Base-by-base conservation (phyloP, 2,113 vertebrate genomes). In the Upupa epops region DNA sequence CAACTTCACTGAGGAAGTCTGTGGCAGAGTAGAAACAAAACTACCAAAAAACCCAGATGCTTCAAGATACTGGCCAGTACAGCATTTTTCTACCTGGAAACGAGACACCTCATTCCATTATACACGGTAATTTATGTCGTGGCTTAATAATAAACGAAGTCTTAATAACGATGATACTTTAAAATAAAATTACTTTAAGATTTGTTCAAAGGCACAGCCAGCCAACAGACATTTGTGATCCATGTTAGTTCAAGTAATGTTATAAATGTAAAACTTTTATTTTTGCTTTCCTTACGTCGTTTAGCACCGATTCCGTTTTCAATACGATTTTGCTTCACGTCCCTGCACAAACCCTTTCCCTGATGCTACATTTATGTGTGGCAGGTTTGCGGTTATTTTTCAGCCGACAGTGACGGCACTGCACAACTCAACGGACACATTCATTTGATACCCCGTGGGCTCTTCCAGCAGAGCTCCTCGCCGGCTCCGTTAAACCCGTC, bases 251-350 rank as follows among this genome's bases (percentile, higher is more conserved):
- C 51, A 54, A 61, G 21, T 54, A 75, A 68, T 14, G 34, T 45
- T 51, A 49, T 7, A 45, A n/a, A 42, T 32, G 6, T 11, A 73
- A 66, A 2, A 42, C 19, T 58, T 84, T 64, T 29, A 5, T 19
- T 82, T 66, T 73, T 32, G 5, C 11, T 77, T 68, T 60, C 25
- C 25, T 71, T 28, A 31, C 0, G 9, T 24, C 60, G 73, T 28
- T 86, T 81, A 49, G 83, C 21, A 55, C 24, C 13, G 21, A 19
- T 61, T 68, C 12, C 10, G 17, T n/a, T 73, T 88, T 60, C 29
- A 51, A 3, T 52, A 29, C 0, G 1, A 4, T 37, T 86, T 71
- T 60, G 48, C n/a, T 52, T 86, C 22, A 24, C 1, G 12, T 52
- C 73, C 51, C 12, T 37, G 10, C 11, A 42, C 11, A 37, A 55